Base-by-base conservation (phyloP, 2,113 vertebrate species). In the Carassius auratus region DNA sequence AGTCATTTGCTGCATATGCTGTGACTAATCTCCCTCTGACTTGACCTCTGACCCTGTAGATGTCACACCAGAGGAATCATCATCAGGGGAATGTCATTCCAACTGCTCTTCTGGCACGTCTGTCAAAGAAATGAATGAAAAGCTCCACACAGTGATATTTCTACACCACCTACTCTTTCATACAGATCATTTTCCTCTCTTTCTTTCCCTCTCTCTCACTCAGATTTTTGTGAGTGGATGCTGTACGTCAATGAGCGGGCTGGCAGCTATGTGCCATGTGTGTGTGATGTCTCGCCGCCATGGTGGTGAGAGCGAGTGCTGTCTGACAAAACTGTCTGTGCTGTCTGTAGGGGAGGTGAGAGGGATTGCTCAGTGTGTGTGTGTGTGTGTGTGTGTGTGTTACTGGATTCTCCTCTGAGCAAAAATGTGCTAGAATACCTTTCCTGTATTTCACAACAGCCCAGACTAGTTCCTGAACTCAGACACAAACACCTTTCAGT, bases 211-310 rank as follows among this genome's bases (percentile, higher is more conserved):
- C 57, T 55, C 15, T 21, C 76, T 42, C 21, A 5, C 36, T 71
- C 30, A 52, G 42, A 62, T 61, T 81, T 74, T 3, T 59, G 42
- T 85, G 74, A 71, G 76, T 42, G 71, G 50, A 50, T 15, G 80
- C 59, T 74, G 82, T 48, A 57, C 80, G 85, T 87, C 76, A 85
- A 33, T 78, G 86, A 73, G 42, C 52, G n/a, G 68, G 66, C 48
- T 23, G 23, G 85, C 75, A 89, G 86, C 69, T 85, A 89, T 89
- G 86, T 88, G 79, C 81, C 86, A 81, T 86, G 76, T 89, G 76
- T 77, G 80, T 88, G 88, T 62, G 59, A 87, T 84, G 89, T 89
- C 85, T 84, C 62, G 3, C 52, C 13, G 26, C 71, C 59, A 69
- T 84, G 77, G 64, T 23, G 73, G 83, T 73, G 86, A 87, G 82